Percentiles rank a stretch among this genome's conserved stretches.
phyloP scores from a whole-genome alignment of 1,140 invertebrate species.

The Gerris buenoi region DNA sequence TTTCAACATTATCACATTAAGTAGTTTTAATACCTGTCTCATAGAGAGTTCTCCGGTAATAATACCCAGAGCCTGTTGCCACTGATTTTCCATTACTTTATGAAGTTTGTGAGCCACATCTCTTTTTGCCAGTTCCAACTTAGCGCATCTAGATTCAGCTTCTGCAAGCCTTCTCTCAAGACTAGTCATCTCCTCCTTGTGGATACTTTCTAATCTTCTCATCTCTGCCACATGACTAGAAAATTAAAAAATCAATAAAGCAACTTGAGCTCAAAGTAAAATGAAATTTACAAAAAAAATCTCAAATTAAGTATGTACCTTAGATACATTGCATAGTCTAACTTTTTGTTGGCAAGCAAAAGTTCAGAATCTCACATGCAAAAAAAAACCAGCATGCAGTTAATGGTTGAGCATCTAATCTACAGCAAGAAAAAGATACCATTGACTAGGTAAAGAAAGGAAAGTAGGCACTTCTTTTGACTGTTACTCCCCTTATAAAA shows the following conservation, averaged over 20 bases:
- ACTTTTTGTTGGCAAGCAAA: background rate
- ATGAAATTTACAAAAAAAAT: background rate
- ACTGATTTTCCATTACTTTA: constrained; percentile 60
- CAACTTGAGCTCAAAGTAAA: background rate
- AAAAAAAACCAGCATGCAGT: background rate
- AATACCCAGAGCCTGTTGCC: constrained; percentile 55
- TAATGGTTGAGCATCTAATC: background rate
- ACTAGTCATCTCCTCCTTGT: constrained; percentile 53
- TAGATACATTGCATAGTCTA: background rate
- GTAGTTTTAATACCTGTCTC: constrained; percentile 13
- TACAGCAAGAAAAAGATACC: no score
- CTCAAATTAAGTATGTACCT: background rate
- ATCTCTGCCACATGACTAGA: constrained; percentile 53
- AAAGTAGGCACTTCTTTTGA: no score
- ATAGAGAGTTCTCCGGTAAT: constrained; percentile 31
- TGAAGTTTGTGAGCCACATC: constrained; percentile 56
- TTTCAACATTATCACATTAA: no score
- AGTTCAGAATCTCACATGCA: background rate
- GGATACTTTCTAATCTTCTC: constrained; percentile 56
- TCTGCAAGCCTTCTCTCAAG: constrained; percentile 49
- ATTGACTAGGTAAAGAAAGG: no score
- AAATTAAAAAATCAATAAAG: constrained; percentile 22
- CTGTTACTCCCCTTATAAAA: no score
- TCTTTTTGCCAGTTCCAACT: constrained; percentile 32
- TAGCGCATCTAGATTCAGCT: constrained; percentile 16